These are phyloP conservation scores for Heterohyrax brucei DNA, from an alignment of 2,797 vertebrate species.

Conservation along the genomic window DNA sequence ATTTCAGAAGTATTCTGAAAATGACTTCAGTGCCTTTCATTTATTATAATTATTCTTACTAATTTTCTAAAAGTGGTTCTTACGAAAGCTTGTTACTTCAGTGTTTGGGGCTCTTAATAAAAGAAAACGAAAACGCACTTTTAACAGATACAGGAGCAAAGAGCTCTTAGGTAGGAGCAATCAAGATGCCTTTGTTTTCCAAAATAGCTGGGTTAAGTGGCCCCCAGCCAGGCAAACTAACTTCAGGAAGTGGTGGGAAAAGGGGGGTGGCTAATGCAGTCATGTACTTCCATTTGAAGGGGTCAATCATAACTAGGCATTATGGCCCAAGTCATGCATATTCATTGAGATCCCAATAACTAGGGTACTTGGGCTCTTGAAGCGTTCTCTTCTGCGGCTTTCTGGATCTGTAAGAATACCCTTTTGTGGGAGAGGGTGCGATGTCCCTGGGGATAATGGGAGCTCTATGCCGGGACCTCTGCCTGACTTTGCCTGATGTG, in stretches of 20 bases:
- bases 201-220: background rate
- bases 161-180: background rate
- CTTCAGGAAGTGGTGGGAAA: background rate
- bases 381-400: background rate
- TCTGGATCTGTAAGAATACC: background rate
- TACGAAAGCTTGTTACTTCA: slow-evolving; percentile 51
- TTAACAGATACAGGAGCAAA: background rate
- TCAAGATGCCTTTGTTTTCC: background rate
- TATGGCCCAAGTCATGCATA: background rate
- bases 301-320: background rate
- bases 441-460: background rate
- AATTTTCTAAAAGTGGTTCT: slow-evolving; percentile 57
- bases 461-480: background rate
- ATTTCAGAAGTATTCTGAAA: slow-evolving; percentile 47
- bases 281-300: background rate
- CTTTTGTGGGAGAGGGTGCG: background rate
- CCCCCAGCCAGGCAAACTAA: background rate
- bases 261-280: background rate
- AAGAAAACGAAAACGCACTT: slow-evolving; percentile 53
- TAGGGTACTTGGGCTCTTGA: no score
- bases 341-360: background rate
- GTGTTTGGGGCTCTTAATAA: slow-evolving; percentile 8
- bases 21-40: slow-evolving; percentile 29
- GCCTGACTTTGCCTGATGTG: background rate
- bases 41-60: slow-evolving; percentile 27